phyloP scores from a whole-genome alignment of 1,140 invertebrate species.

The Hypsibius dujardini region DNA sequence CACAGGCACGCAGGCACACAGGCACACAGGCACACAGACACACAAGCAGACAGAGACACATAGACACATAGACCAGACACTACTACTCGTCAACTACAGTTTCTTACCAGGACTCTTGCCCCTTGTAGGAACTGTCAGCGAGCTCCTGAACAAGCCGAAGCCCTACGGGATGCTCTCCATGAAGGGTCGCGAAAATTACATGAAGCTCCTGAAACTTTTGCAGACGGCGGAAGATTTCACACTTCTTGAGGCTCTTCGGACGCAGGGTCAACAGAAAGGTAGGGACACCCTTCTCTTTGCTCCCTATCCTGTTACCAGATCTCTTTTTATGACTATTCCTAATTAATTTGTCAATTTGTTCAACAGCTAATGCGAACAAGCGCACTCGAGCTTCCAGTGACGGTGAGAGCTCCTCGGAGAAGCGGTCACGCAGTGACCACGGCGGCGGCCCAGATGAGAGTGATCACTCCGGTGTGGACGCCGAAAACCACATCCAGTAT shows the following conservation, averaged over 20 bases:
- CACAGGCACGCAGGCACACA: too few relatives aligned
- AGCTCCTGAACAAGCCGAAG: conserved; percentile 88
- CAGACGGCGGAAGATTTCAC: conserved; percentile 10
- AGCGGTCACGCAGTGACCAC: neutral
- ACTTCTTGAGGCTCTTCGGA: conserved; percentile 3
- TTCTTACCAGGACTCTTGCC: too few relatives aligned
- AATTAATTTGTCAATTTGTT: neutral
- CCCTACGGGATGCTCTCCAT: conserved; percentile 98
- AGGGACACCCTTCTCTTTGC: neutral
- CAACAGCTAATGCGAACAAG: neutral
- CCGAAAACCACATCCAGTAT: neutral
- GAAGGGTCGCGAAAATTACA: conserved; percentile 60
- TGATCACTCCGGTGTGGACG: neutral
- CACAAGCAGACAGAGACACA: too few relatives aligned
- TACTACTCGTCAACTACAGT: too few relatives aligned
- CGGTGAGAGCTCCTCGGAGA: neutral
- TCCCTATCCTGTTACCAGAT: neutral
- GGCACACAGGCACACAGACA: too few relatives aligned
- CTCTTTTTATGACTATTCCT: neutral
- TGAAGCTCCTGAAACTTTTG: conserved; percentile 6
- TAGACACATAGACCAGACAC: too few relatives aligned
- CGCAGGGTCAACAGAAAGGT: conserved; percentile 15
- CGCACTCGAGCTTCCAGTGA: neutral
- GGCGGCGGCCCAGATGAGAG: neutral
- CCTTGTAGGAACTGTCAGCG: conserved; percentile 62